Conservation (phyloP, 1,140 invertebrate species). For the Drosophila hydei region DNA sequence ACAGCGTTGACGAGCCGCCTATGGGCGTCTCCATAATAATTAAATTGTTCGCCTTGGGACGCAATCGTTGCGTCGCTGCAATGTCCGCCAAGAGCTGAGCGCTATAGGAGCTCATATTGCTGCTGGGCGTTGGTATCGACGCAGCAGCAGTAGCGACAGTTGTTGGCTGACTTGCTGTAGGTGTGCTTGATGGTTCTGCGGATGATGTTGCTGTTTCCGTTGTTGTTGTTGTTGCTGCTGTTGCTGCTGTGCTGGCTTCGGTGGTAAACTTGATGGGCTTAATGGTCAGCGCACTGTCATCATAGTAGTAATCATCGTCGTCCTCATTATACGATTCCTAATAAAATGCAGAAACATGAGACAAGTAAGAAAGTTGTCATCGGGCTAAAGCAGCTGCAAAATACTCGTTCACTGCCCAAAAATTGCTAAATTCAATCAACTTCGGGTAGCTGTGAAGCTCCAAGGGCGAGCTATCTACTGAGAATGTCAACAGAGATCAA, state of each 20-base stretch:
- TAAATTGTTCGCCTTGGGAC: conserved; percentile 52
- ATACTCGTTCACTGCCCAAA: too few relatives aligned
- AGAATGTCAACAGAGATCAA: too few relatives aligned
- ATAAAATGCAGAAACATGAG: conserved; percentile 26
- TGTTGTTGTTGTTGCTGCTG: conserved; percentile 18
- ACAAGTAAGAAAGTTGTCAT: not conserved
- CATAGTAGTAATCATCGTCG: conserved; percentile 80
- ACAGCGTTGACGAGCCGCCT: conserved; percentile 36
- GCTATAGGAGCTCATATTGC: conserved; percentile 45
- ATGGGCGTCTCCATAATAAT: conserved; percentile 65
- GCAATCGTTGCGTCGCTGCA: conserved; percentile 39
- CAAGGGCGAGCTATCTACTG: too few relatives aligned
- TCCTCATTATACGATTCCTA: conserved; percentile 74
- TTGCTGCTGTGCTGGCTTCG: conserved; percentile 29
- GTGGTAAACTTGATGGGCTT: conserved; percentile 72
- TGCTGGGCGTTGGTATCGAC: conserved; percentile 4
- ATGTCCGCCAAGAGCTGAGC: conserved; percentile 62
- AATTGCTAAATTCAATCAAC: too few relatives aligned
- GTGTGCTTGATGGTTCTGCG: conserved; percentile 9
- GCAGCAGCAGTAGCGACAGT: conserved; percentile 3
- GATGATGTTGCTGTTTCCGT: conserved; percentile 9
- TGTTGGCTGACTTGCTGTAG: conserved; percentile 2
- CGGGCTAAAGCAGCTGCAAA: not conserved
- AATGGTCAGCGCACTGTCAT: conserved; percentile 78
- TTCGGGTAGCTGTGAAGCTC: too few relatives aligned